A percentile compares a stretch with the other conserved stretches of the same genome.
These are phyloP conservation scores for Caenorhabditis sp. DNA, from an alignment of 2,888 invertebrate species.

Conservation along the genomic window DNA sequence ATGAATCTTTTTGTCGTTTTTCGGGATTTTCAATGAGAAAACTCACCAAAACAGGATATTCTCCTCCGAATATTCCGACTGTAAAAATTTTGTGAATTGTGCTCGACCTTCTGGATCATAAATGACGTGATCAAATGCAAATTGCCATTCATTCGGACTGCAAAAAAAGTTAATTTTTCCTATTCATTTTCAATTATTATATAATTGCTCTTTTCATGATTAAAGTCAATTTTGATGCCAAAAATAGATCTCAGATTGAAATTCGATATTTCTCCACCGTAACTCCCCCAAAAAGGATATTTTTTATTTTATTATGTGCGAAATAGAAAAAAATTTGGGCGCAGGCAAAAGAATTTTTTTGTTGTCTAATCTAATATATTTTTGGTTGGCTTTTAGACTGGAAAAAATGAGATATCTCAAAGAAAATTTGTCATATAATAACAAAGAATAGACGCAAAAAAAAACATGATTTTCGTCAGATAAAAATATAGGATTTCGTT, in stretches of 20 bases:
- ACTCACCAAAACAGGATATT: constrained; percentile 70
- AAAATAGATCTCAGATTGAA: constrained; percentile 2
- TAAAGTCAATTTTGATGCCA: not conserved
- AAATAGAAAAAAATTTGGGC: not conserved
- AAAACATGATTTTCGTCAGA: too few species aligned
- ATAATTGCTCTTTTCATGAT: constrained; percentile 1
- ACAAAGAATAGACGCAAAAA: too few species aligned
- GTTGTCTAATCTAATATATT: not conserved
- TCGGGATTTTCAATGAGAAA: not conserved
- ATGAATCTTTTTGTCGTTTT: not conserved
- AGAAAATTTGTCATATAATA: too few species aligned
- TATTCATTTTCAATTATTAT: not conserved
- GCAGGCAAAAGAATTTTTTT: not conserved
- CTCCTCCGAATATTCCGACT: constrained; percentile 69
- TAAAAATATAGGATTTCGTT: too few species aligned
- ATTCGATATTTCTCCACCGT: not conserved
- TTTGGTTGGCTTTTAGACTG: not conserved
- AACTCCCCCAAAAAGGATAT: too few species aligned
- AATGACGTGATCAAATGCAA: constrained; percentile 59
- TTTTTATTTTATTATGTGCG: not conserved
- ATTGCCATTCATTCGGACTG: constrained; percentile 64
- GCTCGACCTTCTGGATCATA: constrained; percentile 60
- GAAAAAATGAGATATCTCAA: too few species aligned
- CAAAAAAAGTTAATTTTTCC: constrained; percentile 15
- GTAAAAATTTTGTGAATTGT: constrained; percentile 69